A percentile compares a stretch with the other conserved stretches of the same genome.
Evolutionary conservation across 2,113 vertebrate species (phyloP).

Genomic region (Phalacrocorax carbo): DNA sequence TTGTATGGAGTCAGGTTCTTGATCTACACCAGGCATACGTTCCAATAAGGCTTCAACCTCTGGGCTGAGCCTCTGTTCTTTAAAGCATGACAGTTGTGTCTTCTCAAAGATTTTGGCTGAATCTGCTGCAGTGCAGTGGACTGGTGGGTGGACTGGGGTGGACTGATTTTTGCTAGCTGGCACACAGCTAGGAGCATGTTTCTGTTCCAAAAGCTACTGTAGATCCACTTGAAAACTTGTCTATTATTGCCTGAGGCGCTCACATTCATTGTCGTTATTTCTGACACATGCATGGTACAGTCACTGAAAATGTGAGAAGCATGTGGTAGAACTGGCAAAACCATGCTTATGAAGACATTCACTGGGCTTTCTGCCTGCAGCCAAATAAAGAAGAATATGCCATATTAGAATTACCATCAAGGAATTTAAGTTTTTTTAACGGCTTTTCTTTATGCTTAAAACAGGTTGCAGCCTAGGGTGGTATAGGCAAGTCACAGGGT

Average conservation of each 20-base stretch:
- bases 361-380: background rate
- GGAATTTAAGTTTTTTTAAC: background rate
- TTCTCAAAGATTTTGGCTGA: background rate
- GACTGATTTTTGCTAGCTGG: background rate
- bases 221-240: background rate
- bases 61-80: background rate
- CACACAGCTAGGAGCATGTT: background rate
- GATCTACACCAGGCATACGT: background rate
- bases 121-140: background rate
- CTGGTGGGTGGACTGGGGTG: too few species aligned
- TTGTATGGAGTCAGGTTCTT: background rate
- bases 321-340: background rate
- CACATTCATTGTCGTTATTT: background rate
- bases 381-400: background rate
- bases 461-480: background rate
- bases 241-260: background rate
- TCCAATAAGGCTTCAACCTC: background rate
- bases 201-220: background rate
- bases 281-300: background rate
- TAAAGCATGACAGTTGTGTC: background rate
- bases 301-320: slow-evolving; percentile 15
- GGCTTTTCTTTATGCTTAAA: background rate
- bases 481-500: background rate
- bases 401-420: background rate
- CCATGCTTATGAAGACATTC: background rate